These are phyloP conservation scores for Eulemur coronatus DNA, from an alignment of 2,797 vertebrate species.

Conservation along the genomic window DNA sequence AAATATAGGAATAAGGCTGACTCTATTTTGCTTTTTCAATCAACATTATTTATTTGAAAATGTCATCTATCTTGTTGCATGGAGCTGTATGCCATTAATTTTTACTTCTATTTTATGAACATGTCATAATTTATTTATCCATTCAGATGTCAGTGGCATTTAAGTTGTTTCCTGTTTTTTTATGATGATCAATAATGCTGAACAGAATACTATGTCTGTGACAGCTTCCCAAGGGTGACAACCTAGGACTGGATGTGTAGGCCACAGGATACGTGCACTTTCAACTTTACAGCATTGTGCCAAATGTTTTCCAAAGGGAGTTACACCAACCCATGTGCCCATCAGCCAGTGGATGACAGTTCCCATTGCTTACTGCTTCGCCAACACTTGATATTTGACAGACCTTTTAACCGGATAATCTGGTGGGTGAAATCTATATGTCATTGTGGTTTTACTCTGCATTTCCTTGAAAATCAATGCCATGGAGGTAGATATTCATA, in stretches of 20 bases:
- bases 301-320: not conserved
- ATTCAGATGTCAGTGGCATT: not conserved
- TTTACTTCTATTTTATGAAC: constrained; percentile 20
- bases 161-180: not conserved
- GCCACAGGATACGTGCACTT: not conserved
- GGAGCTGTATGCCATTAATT: not conserved
- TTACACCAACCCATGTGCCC: not conserved
- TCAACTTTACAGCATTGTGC: not conserved
- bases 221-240: not conserved
- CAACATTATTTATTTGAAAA: not conserved
- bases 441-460: not conserved
- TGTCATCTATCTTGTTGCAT: not conserved
- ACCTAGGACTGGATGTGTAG: not conserved
- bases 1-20: not conserved
- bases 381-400: not conserved
- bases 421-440: not conserved
- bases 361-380: not conserved
- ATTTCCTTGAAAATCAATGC: not conserved
- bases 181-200: not conserved
- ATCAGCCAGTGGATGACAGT: not conserved
- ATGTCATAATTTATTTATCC: not conserved
- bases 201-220: not conserved
- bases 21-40: not conserved
- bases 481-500: not conserved
- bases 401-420: not conserved